A percentile compares a stretch with the other conserved stretches of the same genome.
Evolutionary conservation across 2,113 vertebrate species (phyloP).

Genomic region (Macquaria ambigua): DNA sequence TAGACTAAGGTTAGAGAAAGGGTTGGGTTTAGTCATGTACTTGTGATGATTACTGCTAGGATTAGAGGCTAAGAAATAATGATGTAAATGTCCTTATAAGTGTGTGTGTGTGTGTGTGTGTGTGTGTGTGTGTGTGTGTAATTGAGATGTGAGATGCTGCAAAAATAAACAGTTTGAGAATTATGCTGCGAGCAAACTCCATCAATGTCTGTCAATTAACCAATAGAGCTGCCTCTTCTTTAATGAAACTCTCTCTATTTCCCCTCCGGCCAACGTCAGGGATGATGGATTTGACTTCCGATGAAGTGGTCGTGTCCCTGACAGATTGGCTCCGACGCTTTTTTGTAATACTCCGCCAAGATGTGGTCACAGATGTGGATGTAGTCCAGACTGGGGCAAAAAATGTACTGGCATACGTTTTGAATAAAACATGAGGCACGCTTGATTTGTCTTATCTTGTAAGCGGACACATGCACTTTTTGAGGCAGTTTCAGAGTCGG

Average conservation of each 20-base stretch:
- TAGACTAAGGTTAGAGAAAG: not conserved
- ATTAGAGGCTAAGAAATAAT: not conserved
- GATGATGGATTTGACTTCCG: conserved; percentile 64
- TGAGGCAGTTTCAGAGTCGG: conserved; percentile 12
- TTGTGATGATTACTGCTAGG: not conserved
- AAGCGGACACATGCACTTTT: conserved; percentile 1
- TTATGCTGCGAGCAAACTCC: conserved; percentile 45
- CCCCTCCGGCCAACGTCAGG: conserved; percentile 37
- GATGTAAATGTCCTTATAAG: not conserved
- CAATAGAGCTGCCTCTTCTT: conserved; percentile 35
- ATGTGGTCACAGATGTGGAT: conserved; percentile 61
- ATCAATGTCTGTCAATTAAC: conserved; percentile 63
- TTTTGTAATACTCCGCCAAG: conserved; percentile 24
- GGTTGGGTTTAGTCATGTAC: not conserved
- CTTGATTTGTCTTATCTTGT: conserved; percentile 53
- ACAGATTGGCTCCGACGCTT: conserved; percentile 20
- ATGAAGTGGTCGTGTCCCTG: conserved; percentile 41
- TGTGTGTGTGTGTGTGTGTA: not conserved
- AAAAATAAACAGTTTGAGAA: conserved; percentile 39
- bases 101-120: not conserved
- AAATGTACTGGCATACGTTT: not conserved
- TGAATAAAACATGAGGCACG: conserved; percentile 66
- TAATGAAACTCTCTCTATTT: conserved; percentile 58
- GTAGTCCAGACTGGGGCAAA: conserved; percentile 32
- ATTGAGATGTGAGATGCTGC: conserved; percentile 22